Conservation (phyloP, 2,797 vertebrate species). For the Siniperca undulata region DNA sequence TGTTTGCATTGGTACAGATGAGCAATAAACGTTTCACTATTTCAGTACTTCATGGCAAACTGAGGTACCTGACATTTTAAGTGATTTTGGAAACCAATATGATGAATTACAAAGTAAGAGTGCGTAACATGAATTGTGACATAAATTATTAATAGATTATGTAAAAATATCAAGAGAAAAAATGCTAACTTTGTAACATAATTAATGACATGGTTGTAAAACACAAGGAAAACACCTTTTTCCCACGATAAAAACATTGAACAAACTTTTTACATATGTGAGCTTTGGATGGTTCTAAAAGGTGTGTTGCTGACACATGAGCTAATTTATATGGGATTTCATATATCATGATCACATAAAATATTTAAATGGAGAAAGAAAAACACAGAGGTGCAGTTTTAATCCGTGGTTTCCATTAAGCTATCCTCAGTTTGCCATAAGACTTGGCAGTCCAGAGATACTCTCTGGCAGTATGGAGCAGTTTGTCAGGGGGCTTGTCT, state of each 20-base stretch:
- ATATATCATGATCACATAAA: conserved; percentile 60
- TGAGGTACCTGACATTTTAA: conserved; percentile 4
- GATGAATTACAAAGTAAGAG: conserved; percentile 21
- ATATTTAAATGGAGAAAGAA: conserved; percentile 62
- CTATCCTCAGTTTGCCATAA: conserved; percentile 55
- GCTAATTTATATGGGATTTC: conserved; percentile 51
- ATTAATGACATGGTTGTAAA: conserved; percentile 54
- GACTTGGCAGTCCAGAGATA: conserved; percentile 61
- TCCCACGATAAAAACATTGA: conserved; percentile 29
- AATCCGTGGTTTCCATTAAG: conserved; percentile 70
- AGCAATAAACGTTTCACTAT: conserved; percentile 27
- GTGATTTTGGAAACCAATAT: neutral
- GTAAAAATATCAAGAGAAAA: conserved; percentile 18
- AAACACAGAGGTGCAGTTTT: conserved; percentile 60
- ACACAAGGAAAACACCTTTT: conserved; percentile 41
- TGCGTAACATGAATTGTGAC: conserved; percentile 6
- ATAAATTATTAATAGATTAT: conserved; percentile 20
- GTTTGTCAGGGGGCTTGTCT: conserved; percentile 62
- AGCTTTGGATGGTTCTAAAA: conserved; percentile 56
- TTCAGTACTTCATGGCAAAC: neutral
- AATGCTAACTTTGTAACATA: conserved; percentile 28
- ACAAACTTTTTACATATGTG: conserved; percentile 36
- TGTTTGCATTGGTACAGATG: conserved; percentile 22
- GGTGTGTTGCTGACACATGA: conserved; percentile 42
- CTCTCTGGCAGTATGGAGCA: conserved; percentile 47